Base-by-base conservation (phyloP, 23 tunicate species). In the Oikopleura vanhoeffeni region DNA sequence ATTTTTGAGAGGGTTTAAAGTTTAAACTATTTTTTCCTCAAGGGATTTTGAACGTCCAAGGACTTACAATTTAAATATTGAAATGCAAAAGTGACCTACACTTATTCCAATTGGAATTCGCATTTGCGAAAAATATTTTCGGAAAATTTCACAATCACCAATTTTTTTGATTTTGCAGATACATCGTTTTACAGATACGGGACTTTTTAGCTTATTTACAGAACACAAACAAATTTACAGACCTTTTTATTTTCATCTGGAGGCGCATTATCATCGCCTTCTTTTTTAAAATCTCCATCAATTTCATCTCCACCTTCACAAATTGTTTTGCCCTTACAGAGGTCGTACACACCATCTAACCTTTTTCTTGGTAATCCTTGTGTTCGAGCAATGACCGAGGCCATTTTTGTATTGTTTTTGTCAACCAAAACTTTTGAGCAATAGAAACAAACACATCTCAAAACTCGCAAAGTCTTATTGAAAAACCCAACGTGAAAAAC, bases 221-320 rank as follows among this genome's bases (percentile, higher is more conserved):
- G n/a, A n/a, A n/a, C n/a, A n/a, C n/a, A n/a, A n/a, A n/a, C n/a
- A n/a, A n/a, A n/a, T n/a, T n/a, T n/a, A n/a, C n/a, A n/a, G n/a
- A n/a, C n/a, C 32, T 71, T 71, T 3, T 24, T 24, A 49, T 32
- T 32, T 30, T 71, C 79, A 24, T 71, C 85, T 57, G 99, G 90
- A 64, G 91, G 96, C 76, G 89, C 99, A 40, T 87, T 96, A 24
- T 88, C 89, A 0, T 87, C 42, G 85, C 86, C 85, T 76, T 95
- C 88, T 42, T 85, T 67, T 85, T 87, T 89, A 67, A 87, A 92
- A 24, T 88, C 90, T 79, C 90, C 92, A 71, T 92, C 97, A 90
- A 92, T 89, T 76, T 95, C 92, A 41, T 89, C 92, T 0, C 98
- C 94, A 28, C 98, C 98, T 88, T 95, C 99, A 76, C 99, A 95